Evolutionary conservation across 2,797 vertebrate genomes (phyloP), one percentile per base, ranked within the genome.

Genomic region (Mormyrops attenuatus): DNA sequence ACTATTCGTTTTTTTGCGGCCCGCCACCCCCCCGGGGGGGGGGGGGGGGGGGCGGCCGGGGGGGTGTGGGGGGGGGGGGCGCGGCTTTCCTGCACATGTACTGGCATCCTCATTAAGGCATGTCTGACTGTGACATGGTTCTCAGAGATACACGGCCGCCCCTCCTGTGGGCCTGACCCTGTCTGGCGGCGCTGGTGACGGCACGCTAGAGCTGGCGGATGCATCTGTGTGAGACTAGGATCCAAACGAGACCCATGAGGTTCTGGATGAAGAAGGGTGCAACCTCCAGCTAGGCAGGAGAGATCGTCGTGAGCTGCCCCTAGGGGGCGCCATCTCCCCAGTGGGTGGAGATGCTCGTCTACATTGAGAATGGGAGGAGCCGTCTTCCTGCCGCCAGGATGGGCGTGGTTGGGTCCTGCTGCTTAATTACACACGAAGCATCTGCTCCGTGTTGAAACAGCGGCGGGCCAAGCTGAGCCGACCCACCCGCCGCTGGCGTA

Each of bases 391-490:
- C 38, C 38, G 15, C 17, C 20, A 8, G 73, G 22, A 22, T 3
- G 82, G 82, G 47, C 20, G 82, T 85, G 82, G 47, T 85, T 9
- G n/a, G 82, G 82, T 85, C 82, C 82, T n/a, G 44, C 82, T 52
- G 41, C 82, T 50, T 85, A 85, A 85, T 82, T 82, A 85, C 41
- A 20, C 22, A 7, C 1, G 47, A 44, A 49, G 82, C 41, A 47
- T 20, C 47, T 50, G 52, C 84, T 15, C 49, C 52, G 26, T 87
- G 50, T 13, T n/a, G 41, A 84, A 50, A 50, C 80, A 50, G 52
- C 30, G 34, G 50, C 85, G 13, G 53, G 52, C 50, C 30, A 55
- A 30, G 13, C 26, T 41, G 26, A 87, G 50, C 11, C 2, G 26
- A 30, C 34, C 26, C 3, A 30, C 85, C 53, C 34, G 50, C 53